These are phyloP conservation scores for Trachymyrmex cornetzi DNA, from an alignment of 1,140 invertebrate species.

Conservation along the genomic window DNA sequence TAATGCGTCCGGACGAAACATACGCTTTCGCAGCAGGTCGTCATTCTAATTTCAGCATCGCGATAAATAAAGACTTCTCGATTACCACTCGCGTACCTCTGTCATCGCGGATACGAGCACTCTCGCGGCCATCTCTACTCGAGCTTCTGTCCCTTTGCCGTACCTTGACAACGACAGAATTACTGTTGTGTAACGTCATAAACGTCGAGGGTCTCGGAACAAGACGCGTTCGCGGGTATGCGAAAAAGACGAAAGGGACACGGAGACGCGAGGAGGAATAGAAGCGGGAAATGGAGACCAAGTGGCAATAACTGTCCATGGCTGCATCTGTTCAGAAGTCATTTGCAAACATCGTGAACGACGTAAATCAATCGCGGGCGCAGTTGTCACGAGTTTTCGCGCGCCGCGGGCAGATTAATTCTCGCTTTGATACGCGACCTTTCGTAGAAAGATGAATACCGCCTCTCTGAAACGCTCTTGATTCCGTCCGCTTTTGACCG, in stretches of 20 bases:
- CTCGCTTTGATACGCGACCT: constrained; percentile 75
- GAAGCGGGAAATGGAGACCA: constrained; percentile 55
- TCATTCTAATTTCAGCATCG: constrained; percentile 61
- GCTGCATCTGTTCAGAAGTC: constrained; percentile 72
- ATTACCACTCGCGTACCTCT: constrained; percentile 64
- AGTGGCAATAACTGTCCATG: constrained; percentile 58
- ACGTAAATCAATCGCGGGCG: constrained; percentile 83
- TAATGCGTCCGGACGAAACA: constrained; percentile 44
- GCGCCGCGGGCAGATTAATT: constrained; percentile 76
- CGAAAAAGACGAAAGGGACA: constrained; percentile 49
- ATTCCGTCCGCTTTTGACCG: constrained; percentile 55
- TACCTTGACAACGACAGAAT: constrained; percentile 83
- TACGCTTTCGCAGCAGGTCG: constrained; percentile 26
- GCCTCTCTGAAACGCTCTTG: constrained; percentile 52
- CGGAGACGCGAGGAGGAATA: neutral
- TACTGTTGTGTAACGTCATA: constrained; percentile 83
- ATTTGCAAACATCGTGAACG: constrained; percentile 82
- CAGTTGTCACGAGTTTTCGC: constrained; percentile 77
- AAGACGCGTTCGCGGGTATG: constrained; percentile 55
- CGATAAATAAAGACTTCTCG: constrained; percentile 68
- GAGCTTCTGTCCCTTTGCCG: constrained; percentile 79
- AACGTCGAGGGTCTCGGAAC: constrained; percentile 76
- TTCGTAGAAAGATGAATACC: constrained; percentile 49
- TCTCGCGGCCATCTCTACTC: constrained; percentile 9
- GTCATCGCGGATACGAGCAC: constrained; percentile 52